Percentiles rank a stretch among this genome's conserved stretches.
Conservation (phyloP, 2,797 vertebrate genomes). For the Mareca penelope region DNA sequence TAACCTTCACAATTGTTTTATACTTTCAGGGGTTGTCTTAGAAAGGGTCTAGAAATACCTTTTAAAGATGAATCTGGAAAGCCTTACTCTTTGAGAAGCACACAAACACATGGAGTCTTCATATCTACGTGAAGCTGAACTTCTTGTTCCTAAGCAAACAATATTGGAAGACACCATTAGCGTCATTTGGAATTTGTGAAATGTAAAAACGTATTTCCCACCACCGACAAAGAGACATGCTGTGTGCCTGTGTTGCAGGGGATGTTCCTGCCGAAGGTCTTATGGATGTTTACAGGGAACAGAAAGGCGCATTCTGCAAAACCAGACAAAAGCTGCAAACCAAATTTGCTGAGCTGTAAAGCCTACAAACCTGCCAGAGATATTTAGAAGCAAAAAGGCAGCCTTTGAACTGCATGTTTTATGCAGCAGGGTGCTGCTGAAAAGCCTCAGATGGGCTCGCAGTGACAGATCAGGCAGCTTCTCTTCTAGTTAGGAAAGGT, state of each 20-base stretch:
- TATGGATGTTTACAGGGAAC: neutral
- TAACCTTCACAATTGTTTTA: neutral
- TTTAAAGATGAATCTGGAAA: neutral
- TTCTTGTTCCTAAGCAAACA: neutral
- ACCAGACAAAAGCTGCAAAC: neutral
- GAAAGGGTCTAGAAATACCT: neutral
- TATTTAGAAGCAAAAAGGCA: neutral
- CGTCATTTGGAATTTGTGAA: neutral
- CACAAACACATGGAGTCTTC: neutral
- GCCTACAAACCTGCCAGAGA: neutral
- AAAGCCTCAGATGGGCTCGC: neutral
- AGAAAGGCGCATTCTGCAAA: neutral
- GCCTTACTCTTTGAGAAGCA: neutral
- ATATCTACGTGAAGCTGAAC: neutral
- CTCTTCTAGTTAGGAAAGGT: neutral
- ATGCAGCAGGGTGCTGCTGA: neutral
- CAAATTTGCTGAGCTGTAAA: neutral
- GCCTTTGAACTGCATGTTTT: neutral
- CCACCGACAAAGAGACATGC: neutral
- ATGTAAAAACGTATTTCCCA: neutral
- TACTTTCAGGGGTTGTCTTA: neutral
- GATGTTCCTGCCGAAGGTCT: neutral
- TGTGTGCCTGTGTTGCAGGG: neutral
- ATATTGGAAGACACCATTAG: neutral
- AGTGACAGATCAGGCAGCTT: neutral